phyloP scores from a whole-genome alignment of 1,140 invertebrate genomes.

The Ceratosolen fusciceps region DNA sequence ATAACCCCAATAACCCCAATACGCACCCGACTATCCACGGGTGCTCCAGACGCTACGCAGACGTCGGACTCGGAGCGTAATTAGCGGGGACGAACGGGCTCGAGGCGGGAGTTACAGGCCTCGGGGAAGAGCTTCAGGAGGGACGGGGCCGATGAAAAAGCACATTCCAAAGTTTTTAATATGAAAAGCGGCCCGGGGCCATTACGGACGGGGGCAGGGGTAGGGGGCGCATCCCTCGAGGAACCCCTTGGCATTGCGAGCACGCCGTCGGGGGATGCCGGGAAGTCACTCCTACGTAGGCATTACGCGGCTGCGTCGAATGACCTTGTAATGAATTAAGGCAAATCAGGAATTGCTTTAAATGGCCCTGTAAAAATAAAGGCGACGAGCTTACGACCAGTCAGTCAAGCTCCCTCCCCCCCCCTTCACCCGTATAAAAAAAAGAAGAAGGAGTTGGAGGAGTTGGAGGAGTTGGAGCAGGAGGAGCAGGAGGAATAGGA shows the following conservation, averaged over 20 bases:
- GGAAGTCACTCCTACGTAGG: conserved; percentile 55
- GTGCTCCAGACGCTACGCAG: neutral
- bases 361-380: conserved; percentile 70
- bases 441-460: too few species aligned
- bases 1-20: neutral
- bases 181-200: neutral
- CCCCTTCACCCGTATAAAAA: neutral
- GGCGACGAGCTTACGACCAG: too few species aligned
- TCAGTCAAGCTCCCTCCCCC: too few species aligned
- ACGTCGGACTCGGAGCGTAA: too few species aligned
- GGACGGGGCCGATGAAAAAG: conserved; percentile 6
- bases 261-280: conserved; percentile 45
- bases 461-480: too few species aligned
- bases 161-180: conserved; percentile 46
- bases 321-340: conserved; percentile 70
- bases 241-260: conserved; percentile 45
- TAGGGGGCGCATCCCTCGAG: neutral
- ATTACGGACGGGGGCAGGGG: neutral
- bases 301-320: conserved; percentile 67
- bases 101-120: too few species aligned
- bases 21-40: neutral
- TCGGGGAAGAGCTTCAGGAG: too few species aligned
- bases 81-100: too few species aligned
- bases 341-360: conserved; percentile 72
- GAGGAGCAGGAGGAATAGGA: too few species aligned